Evolutionary conservation across 2,888 invertebrate genomes (phyloP), one percentile per base, ranked within the genome.

Genomic region (Sepiola atlantica): DNA sequence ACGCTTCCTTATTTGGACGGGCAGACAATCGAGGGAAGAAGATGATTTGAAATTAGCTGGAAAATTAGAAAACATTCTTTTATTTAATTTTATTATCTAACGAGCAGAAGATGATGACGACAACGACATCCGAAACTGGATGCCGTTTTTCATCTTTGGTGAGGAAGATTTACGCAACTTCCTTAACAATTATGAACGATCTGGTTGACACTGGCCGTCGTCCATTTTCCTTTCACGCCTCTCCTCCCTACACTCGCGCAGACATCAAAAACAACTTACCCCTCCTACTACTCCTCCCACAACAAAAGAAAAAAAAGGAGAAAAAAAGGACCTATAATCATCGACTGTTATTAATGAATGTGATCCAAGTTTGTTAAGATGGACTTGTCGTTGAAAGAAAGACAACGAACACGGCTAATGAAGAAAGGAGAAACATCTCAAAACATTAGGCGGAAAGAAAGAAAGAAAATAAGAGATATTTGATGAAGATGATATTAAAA

Each of bases 51-150:
- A 77, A 77, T 32, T 77, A 32, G n/a, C 77, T n/a, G 14, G 21
- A n/a, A 77, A 77, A 77, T 77, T 77, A 77, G 77, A 77, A 77
- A 77, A 77, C 32, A 77, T 77, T 32, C 77, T 77, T 77, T 77
- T 77, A 77, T 77, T 77, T 77, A n/a, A 77, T 77, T 77, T 77
- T 32, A 77, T 77, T 77, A 77, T n/a, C 77, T 77, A 77, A 77
- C 32, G 77, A 77, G 77, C 77, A 3, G 16, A 45, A 45, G 45
- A n/a, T 32, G 21, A 77, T 16, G 0, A 77, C 77, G 16, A n/a
- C n/a, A 12, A 12, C n/a, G 8, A 10, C 77, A 77, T n/a, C 77
- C 10, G 16, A 14, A 10, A 20, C 28, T 10, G 28, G 1, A 28
- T 21, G 21, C 10, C 61, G 6, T 21, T 61, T 21, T 21, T 21